phyloP scores from a whole-genome alignment of 2,888 invertebrate genomes.

The Tenodera sinensis region DNA sequence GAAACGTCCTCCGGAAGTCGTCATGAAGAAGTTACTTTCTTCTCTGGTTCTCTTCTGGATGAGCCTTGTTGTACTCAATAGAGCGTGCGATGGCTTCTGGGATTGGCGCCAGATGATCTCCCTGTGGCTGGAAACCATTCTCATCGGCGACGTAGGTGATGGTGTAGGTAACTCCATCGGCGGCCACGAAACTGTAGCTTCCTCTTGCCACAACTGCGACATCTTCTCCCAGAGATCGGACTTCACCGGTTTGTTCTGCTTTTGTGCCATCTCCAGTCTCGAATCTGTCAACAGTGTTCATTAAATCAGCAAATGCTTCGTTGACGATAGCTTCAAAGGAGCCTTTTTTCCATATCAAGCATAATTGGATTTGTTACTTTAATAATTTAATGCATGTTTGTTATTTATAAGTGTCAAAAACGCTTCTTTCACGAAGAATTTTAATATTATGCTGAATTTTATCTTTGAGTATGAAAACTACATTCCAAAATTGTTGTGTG shows the following conservation, averaged over 20 bases:
- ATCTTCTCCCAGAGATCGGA: conserved; percentile 53
- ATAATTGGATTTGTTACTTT: too few species aligned
- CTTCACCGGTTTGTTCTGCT: conserved; percentile 55
- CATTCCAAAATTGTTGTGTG: too few species aligned
- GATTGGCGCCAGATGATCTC: conserved; percentile 23
- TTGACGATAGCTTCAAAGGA: too few species aligned
- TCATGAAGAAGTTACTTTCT: background rate
- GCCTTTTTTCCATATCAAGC: too few species aligned
- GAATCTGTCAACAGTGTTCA: conserved; percentile 44
- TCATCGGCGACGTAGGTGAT: conserved; percentile 31
- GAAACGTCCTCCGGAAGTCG: background rate
- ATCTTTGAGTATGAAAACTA: too few species aligned
- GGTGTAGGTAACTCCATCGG: conserved; percentile 44
- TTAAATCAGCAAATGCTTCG: background rate
- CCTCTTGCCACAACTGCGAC: conserved; percentile 44
- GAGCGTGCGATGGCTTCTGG: conserved; percentile 22
- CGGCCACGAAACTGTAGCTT: conserved; percentile 26
- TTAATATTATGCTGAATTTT: too few species aligned
- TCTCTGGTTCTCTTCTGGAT: conserved; percentile 37
- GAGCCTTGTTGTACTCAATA: conserved; percentile 42
- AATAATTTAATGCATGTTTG: too few species aligned
- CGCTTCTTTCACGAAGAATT: too few species aligned
- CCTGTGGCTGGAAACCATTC: conserved; percentile 32
- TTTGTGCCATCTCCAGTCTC: conserved; percentile 63
- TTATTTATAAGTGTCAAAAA: too few species aligned